Evolutionary conservation across 2,113 vertebrate species (phyloP).

Genomic region (Emberiza fucata): DNA sequence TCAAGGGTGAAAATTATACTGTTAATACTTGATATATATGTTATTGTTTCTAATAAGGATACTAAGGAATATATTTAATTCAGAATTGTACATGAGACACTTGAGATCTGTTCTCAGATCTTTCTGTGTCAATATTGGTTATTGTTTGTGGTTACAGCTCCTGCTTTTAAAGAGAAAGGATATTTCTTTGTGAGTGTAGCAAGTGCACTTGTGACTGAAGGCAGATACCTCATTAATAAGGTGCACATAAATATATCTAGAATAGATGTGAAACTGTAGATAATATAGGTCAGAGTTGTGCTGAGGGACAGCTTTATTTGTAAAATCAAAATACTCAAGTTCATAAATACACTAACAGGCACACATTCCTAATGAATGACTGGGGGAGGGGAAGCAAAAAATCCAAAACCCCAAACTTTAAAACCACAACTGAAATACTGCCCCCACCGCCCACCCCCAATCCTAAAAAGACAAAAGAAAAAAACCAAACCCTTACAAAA

Average conservation of each 20-base stretch:
- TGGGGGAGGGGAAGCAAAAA: background rate
- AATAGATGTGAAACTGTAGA: background rate
- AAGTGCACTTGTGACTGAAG: background rate
- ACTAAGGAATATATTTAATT: background rate
- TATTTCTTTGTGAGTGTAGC: background rate
- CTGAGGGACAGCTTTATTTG: background rate
- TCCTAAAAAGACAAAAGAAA: background rate
- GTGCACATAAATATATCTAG: background rate
- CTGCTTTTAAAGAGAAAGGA: background rate
- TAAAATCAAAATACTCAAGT: background rate
- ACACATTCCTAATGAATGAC: background rate
- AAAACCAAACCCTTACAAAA: background rate
- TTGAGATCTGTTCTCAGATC: background rate
- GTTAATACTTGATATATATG: background rate
- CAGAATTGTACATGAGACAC: background rate
- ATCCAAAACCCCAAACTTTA: background rate
- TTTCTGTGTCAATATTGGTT: background rate
- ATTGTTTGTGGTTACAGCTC: background rate
- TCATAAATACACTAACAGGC: background rate
- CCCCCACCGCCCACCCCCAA: background rate
- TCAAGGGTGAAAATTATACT: background rate
- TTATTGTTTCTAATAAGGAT: background rate
- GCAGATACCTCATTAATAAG: background rate
- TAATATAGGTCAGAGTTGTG: background rate
- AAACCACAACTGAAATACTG: background rate